phyloP scores from a whole-genome alignment of 2,113 vertebrate genomes.

The Callospermophilus lateralis region DNA sequence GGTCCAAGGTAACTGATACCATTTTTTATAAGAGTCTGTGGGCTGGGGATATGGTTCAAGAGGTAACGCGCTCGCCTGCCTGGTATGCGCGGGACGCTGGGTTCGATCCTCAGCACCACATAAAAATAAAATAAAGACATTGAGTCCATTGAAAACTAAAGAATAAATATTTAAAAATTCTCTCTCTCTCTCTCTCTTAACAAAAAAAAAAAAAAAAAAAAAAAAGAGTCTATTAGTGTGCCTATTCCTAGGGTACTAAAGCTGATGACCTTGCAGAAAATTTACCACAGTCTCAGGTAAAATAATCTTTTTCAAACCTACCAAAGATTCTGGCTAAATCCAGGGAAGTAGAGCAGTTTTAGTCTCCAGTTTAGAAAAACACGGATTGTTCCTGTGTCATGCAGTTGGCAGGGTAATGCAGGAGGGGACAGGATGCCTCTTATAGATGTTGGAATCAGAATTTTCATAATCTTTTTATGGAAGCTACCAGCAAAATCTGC shows the following conservation, averaged over 20 bases:
- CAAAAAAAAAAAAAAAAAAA: too few species aligned
- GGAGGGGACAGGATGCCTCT: constrained; percentile 92
- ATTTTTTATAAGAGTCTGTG: constrained; percentile 94
- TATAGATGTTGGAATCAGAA: constrained; percentile 91
- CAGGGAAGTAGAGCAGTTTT: constrained; percentile 94
- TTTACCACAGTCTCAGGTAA: constrained; percentile 95
- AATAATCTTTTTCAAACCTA: constrained; percentile 93
- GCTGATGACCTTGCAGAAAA: constrained; percentile 94
- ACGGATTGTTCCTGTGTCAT: constrained; percentile 91
- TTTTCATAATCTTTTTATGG: constrained; percentile 91
- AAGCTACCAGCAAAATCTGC: constrained; percentile 96
- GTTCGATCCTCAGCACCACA: too few species aligned
- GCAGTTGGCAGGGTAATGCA: constrained; percentile 91
- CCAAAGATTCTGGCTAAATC: constrained; percentile 93
- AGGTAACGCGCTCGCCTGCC: too few species aligned
- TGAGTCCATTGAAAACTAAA: too few species aligned
- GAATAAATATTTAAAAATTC: too few species aligned
- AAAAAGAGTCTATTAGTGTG: constrained; percentile 94
- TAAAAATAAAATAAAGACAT: too few species aligned
- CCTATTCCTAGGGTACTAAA: constrained; percentile 94
- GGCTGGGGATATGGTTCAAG: too few species aligned
- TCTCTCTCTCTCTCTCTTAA: too few species aligned
- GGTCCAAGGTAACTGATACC: constrained; percentile 93
- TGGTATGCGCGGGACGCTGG: too few species aligned
- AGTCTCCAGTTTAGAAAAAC: constrained; percentile 94